Base-by-base conservation (phyloP, 2,113 vertebrate genomes). In the Vulpes vulpes region DNA sequence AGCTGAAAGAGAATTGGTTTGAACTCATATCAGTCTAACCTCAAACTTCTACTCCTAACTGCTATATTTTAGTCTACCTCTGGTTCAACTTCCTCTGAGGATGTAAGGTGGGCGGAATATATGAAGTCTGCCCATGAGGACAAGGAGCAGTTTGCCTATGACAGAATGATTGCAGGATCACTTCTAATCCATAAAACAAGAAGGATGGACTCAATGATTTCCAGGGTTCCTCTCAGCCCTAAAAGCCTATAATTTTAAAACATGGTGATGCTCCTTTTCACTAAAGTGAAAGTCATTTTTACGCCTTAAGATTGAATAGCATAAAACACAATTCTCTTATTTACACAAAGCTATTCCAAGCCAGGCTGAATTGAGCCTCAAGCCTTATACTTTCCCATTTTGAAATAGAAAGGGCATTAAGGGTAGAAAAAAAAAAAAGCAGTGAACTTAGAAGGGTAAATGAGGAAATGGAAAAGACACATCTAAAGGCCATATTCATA, bases 331-430 rank as follows among this genome's bases (percentile, higher is more conserved):
- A 82, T 73, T 96, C 80, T 92, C 88, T 91, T 91, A 90, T 89
- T 98, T 96, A 97, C 57, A 95, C 94, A 94, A 95, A 98, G 95
- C 96, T 88, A 94, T 96, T 97, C 53, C n/a, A 71, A 92, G 64
- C 78, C 51, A 49, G 43, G 59, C 62, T 90, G 85, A 81, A 96
- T 23, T 78, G 87, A 90, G 64, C 59, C 76, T 74, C 93, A 60
- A 71, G 78, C 17, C 82, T 95, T 80, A 76, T 11, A 80, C 65
- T 80, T 80, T 79, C 73, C 87, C 38, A 74, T 89, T 96, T 94
- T 51, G 27, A 90, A 96, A 79, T 22, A 62, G 55, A 91, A 85
- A 96, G n/a, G 92, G 35, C 51, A 83, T 64, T 93, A 92, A 35
- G 10, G 49, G 35, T 65, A 38, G 87, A 59, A 79, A 79, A 51